phyloP scores from a whole-genome alignment of 2,888 invertebrate genomes.

The Sinohyriopsis cumingii region DNA sequence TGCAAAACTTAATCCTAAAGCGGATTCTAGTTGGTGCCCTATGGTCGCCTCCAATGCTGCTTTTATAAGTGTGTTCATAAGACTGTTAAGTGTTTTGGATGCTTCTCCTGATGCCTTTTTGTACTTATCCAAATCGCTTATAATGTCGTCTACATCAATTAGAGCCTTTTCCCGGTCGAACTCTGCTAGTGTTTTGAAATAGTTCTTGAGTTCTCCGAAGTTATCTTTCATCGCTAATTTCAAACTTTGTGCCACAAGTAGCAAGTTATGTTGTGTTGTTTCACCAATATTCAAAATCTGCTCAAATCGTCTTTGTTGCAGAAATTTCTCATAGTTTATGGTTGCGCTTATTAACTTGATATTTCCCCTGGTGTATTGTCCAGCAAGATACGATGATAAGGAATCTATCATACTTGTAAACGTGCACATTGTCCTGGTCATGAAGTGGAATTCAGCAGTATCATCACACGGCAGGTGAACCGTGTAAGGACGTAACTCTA shows the following conservation, averaged over 20 bases:
- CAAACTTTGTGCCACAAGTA: neutral
- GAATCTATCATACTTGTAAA: too few species aligned
- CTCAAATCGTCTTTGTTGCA: neutral
- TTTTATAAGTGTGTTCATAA: neutral
- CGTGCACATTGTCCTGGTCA: too few species aligned
- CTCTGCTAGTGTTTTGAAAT: constrained; percentile 2
- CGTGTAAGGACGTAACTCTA: too few species aligned
- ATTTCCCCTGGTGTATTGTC: too few species aligned
- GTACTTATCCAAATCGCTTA: neutral
- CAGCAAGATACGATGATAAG: too few species aligned
- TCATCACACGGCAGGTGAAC: too few species aligned
- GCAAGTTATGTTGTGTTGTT: neutral
- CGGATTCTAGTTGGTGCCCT: neutral
- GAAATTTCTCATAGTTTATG: too few species aligned
- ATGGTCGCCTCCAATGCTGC: neutral
- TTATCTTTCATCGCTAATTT: neutral
- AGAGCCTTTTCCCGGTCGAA: neutral
- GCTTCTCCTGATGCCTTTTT: neutral
- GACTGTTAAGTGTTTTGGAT: neutral
- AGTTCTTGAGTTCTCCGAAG: neutral
- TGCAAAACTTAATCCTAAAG: too few species aligned
- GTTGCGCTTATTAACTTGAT: too few species aligned
- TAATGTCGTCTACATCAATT: neutral
- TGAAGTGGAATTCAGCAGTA: too few species aligned
- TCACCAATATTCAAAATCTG: constrained; percentile 1